These are phyloP conservation scores for Sesia bembeciformis DNA, from an alignment of 2,888 invertebrate species.

Conservation along the genomic window DNA sequence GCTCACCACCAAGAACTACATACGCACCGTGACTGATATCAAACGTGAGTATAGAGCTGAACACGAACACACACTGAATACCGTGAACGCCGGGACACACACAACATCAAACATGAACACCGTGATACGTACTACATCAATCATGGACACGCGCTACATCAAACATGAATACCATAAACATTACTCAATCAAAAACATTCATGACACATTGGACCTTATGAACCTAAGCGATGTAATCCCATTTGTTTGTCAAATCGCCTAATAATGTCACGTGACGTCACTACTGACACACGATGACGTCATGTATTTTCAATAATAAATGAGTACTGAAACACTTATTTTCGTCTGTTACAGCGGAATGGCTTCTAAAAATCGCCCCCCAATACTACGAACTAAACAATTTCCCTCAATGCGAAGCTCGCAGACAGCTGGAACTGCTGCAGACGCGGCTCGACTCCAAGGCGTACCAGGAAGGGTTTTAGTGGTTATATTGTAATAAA, in stretches of 20 bases:
- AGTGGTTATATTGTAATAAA: constrained; percentile 17
- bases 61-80: neutral
- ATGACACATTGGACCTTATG: no score
- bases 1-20: constrained; percentile 99
- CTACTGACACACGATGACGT: no score
- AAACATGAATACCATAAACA: neutral
- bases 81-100: neutral
- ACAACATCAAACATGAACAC: no score
- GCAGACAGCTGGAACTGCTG: constrained; percentile 90
- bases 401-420: constrained; percentile 98
- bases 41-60: constrained; percentile 84
- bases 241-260: no score
- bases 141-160: neutral
- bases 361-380: constrained; percentile 96
- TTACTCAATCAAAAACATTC: neutral
- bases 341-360: constrained; percentile 79
- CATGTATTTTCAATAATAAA: no score
- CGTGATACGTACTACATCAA: neutral
- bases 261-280: no score
- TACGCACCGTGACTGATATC: constrained; percentile 98
- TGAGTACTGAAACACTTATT: no score
- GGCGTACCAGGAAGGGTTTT: constrained; percentile 92
- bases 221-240: no score
- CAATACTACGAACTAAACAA: constrained; percentile 99
- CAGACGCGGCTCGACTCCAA: constrained; percentile 90